These are phyloP conservation scores for Stercorarius parasiticus DNA, from an alignment of 2,113 vertebrate species.

Conservation along the genomic window DNA sequence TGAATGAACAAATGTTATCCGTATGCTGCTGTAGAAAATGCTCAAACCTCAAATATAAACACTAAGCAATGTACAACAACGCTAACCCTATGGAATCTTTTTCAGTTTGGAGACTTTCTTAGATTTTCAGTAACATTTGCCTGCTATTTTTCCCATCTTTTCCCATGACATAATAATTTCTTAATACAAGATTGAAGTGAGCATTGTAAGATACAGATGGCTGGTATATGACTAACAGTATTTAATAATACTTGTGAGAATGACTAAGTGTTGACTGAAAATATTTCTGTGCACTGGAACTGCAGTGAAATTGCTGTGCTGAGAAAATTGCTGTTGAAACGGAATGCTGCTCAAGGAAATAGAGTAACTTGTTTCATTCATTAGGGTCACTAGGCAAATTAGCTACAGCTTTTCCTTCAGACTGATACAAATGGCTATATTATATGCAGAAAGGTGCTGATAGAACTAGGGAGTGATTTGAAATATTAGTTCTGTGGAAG, in stretches of 20 bases:
- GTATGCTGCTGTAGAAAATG: not conserved
- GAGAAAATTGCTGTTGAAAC: not conserved
- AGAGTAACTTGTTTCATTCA: not conserved
- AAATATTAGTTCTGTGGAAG: not conserved
- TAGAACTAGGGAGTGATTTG: not conserved
- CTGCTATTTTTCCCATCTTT: not conserved
- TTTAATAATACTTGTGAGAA: not conserved
- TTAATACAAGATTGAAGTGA: not conserved
- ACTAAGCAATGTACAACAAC: not conserved
- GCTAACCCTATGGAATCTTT: not conserved
- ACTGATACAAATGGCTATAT: not conserved
- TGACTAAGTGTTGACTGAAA: not conserved
- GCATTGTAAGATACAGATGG: not conserved
- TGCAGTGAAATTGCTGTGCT: not conserved
- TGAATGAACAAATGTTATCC: not conserved
- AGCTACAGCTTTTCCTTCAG: not conserved
- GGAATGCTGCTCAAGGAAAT: not conserved
- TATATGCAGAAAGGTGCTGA: not conserved
- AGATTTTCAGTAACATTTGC: not conserved
- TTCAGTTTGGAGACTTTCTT: not conserved
- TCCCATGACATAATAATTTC: not conserved
- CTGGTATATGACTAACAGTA: not conserved
- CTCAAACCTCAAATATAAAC: not conserved
- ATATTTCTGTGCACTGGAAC: not conserved
- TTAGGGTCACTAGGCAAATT: not conserved